Base-by-base conservation (phyloP, 2,888 invertebrate species). In the Scaeva pyrastri region DNA sequence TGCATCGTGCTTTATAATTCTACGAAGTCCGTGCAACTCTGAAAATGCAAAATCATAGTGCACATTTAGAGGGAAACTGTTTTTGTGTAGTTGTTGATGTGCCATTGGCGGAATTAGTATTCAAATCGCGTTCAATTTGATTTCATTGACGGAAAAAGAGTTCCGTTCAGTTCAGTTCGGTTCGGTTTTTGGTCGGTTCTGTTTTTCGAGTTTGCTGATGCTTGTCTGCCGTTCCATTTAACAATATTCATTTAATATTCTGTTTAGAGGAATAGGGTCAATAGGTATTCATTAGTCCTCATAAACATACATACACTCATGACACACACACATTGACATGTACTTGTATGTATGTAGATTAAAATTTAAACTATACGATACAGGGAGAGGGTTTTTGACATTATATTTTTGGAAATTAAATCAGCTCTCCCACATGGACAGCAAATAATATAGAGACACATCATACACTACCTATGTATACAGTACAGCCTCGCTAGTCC, bases 111-210 rank as follows among this genome's bases (percentile, higher is more conserved):
- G 36, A 68, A 76, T 75, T 84, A 60, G 16, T 68, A 76, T 68
- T 85, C 80, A 85, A 75, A 80, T 56, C 66, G 52, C 80, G 58
- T 80, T 80, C 60, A 80, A 76, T 76, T 72, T 60, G 81, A 72
- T 76, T 82, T 48, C 58, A 74, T 70, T 45, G 39, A 56, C 55
- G 16, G 68, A 10, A 43, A 12, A 26, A 23, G 39, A 58, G 58
- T 58, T 58, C 19, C 58, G 39, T 39, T 60, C 14, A 8, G 6
- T 31, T 31, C 31, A 8, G 19, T 19, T 48, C 7, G 5, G 48
- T 48, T 19, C 19, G 16, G 48, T 48, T 48, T 48, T 16, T 16
- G 19, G 48, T 48, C 19, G 16, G 48, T n/a, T 16, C 6, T 3
- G 8, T 60, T 39, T n/a, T 45, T 14, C 5, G 39, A 14, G 14